Base-by-base conservation (phyloP, 2,888 invertebrate species). In the Cryptus viduatorius region DNA sequence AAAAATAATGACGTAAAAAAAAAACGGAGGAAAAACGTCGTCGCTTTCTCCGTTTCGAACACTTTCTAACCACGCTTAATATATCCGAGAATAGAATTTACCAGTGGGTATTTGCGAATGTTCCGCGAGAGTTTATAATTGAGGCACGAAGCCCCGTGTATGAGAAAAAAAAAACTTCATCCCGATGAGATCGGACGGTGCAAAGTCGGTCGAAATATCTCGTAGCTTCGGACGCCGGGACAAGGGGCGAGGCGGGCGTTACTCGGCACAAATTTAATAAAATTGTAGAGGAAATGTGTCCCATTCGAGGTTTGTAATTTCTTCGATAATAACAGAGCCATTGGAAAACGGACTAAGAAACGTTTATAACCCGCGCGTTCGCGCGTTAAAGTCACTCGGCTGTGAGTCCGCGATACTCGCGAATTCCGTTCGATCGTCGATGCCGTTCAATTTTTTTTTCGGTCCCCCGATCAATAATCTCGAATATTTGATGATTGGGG, bases 21-120 rank as follows among this genome's bases (percentile, higher is more conserved):
- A 48, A 42, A 4, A 37, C 37, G 5, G 37, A 37, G 37, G 37
- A 80, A 67, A 77, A 48, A 56, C 69, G 56, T 71, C 78, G 75
- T 81, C 75, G 82, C 84, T 85, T 85, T 85, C 84, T 85, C 84
- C 84, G 73, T 85, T 85, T 85, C 82, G 24, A 85, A 79, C 84
- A 85, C 84, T 85, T 85, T 85, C 84, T 85, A 85, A 85, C 84
- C 82, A 76, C 73, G 69, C 67, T 61, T 79, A 79, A 79, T 82
- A 68, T 69, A 68, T 69, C 79, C 81, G 50, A 71, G 53, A 48
- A 29, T 48, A 81, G 69, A 64, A 65, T 78, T 48, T 37, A 37
- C 48, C 56, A 19, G 24, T 12, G 59, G 50, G 50, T 59, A 76
- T 82, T 67, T 24, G 65, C 78, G 71, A 82, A 79, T 81, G 61